A percentile compares a stretch with the other conserved stretches of the same genome.
Conservation (phyloP, 2,888 invertebrate genomes). For the Tipula confusa region DNA sequence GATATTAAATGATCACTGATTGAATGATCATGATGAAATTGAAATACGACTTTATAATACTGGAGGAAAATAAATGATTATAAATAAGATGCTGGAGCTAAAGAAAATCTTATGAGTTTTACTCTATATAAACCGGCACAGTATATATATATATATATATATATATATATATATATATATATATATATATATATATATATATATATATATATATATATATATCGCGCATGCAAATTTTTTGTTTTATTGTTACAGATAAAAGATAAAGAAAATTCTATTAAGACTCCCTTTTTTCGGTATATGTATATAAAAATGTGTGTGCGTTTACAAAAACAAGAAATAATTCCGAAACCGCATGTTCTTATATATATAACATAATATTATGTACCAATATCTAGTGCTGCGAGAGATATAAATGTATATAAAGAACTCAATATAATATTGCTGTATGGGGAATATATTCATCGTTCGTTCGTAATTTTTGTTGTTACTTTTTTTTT, state of each 20-base stretch:
- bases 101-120: neutral
- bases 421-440: neutral
- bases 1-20: slow-evolving; percentile 25
- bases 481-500: neutral
- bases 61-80: neutral
- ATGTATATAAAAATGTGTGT: neutral
- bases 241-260: no score
- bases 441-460: neutral
- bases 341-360: neutral
- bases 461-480: neutral
- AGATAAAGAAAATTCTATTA: neutral
- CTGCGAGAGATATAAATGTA: no score
- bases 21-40: slow-evolving; percentile 12
- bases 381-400: neutral
- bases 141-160: neutral
- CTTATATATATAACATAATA: neutral
- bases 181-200: neutral
- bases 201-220: neutral
- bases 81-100: neutral
- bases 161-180: neutral
- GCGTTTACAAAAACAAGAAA: neutral
- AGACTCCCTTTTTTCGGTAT: neutral
- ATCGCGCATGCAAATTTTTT: neutral
- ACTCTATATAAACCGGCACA: no score
- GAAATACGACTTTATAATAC: neutral